These are phyloP conservation scores for Hiodon tergisus DNA, from an alignment of 2,113 vertebrate species.

Conservation along the genomic window DNA sequence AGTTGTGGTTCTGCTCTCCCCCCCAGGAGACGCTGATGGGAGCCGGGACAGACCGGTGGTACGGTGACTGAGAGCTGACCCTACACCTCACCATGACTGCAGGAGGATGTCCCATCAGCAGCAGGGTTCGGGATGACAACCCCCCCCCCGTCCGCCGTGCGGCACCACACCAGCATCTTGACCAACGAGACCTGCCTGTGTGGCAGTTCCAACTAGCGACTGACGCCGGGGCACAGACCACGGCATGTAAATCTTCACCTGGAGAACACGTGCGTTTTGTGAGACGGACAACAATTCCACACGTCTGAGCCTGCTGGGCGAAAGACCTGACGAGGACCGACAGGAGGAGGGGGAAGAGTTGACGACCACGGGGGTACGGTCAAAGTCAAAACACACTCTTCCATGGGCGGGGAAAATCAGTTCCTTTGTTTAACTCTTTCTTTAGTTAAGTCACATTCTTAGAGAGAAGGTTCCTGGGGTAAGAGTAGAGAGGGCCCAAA, in stretches of 20 bases:
- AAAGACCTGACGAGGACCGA: no score
- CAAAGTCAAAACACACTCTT: no score
- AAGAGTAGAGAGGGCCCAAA: no score
- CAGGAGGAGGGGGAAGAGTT: no score
- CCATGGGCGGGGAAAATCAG: conserved; percentile 1
- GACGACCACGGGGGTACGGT: no score
- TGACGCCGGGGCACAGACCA: neutral
- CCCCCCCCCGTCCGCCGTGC: neutral
- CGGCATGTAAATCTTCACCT: neutral
- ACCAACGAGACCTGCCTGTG: neutral
- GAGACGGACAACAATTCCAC: no score
- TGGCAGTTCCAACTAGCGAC: neutral
- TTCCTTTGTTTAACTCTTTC: conserved; percentile 19
- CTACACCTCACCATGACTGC: conserved; percentile 10
- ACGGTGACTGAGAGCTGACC: conserved; percentile 27
- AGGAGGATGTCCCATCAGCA: neutral
- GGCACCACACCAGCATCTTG: conserved; percentile 18
- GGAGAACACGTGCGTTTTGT: neutral
- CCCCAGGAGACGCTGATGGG: conserved; percentile 67
- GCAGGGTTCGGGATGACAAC: neutral
- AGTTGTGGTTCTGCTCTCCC: conserved; percentile 48
- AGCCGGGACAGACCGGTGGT: conserved; percentile 27
- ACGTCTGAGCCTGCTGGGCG: no score
- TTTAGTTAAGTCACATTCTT: conserved; percentile 24
- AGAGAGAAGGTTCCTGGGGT: neutral